Percentiles rank a stretch among this genome's conserved stretches.
These are phyloP conservation scores for Leptodactylus fallax DNA, from an alignment of 2,797 vertebrate genomes.

Conservation along the genomic window DNA sequence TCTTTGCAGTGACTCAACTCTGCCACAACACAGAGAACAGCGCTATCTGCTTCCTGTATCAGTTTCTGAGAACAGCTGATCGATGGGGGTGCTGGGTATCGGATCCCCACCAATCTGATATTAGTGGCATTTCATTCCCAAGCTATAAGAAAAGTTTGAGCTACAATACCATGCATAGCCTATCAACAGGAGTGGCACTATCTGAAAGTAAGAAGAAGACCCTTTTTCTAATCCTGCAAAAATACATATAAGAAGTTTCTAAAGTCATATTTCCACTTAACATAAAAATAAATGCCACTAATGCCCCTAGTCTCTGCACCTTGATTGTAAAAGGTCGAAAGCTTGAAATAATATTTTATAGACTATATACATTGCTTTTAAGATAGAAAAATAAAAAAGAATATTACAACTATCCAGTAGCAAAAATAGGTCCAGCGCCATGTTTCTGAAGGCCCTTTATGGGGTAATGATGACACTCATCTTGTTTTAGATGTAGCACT, in stretches of 20 bases:
- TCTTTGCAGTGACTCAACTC: no score
- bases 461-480: background rate
- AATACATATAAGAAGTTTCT: background rate
- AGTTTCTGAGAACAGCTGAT: no score
- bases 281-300: background rate
- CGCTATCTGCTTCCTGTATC: no score
- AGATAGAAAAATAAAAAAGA: background rate
- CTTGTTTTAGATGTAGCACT: slow-evolving; percentile 13
- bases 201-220: background rate
- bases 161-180: background rate
- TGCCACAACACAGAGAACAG: no score
- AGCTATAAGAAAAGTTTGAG: background rate
- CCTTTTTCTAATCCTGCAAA: background rate
- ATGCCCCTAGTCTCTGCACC: background rate
- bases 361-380: background rate
- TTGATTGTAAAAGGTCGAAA: background rate
- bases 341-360: background rate
- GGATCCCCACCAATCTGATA: no score
- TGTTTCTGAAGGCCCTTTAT: background rate
- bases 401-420: slow-evolving; percentile 11
- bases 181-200: background rate
- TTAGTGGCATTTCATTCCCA: background rate
- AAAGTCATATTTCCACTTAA: background rate
- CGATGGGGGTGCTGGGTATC: no score
- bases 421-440: background rate